Conservation (phyloP, 1,140 invertebrate species). For the Procambarus clarkii region DNA sequence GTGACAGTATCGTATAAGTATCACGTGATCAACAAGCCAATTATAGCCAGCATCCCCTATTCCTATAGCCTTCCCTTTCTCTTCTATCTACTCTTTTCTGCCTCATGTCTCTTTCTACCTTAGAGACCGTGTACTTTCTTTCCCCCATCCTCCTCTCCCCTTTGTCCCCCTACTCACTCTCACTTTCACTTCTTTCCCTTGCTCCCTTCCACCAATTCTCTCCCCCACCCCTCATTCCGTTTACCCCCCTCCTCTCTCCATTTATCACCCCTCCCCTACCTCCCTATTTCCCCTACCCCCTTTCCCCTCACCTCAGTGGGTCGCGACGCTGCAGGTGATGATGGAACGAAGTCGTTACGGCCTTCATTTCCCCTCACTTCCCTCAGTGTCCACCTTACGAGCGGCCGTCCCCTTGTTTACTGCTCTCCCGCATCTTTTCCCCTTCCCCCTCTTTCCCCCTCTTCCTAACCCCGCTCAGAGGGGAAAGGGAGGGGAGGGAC, state of each 20-base stretch:
- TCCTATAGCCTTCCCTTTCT: background rate
- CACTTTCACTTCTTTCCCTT: no score
- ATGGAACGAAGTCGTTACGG: constrained; percentile 46
- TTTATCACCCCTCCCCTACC: background rate
- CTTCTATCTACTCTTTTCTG: no score
- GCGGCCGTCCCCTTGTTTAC: background rate
- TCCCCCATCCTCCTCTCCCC: background rate
- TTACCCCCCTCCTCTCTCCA: background rate
- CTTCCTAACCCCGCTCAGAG: background rate
- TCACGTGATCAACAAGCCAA: no score
- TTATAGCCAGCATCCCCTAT: no score
- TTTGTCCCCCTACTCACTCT: background rate
- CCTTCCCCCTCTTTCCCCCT: background rate
- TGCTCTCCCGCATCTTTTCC: background rate
- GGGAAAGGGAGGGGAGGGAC: no score
- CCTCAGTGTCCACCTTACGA: constrained; percentile 51
- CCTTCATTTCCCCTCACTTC: constrained; percentile 56
- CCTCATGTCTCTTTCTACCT: no score
- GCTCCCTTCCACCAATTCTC: background rate
- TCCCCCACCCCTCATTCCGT: background rate
- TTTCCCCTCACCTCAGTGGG: constrained; percentile 4
- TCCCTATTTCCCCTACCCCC: background rate
- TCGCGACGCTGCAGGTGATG: constrained; percentile 53
- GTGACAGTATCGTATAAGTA: no score
- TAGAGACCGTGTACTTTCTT: no score